Base-by-base conservation (phyloP, 2,113 vertebrate genomes). In the Amblyornis subalaris region DNA sequence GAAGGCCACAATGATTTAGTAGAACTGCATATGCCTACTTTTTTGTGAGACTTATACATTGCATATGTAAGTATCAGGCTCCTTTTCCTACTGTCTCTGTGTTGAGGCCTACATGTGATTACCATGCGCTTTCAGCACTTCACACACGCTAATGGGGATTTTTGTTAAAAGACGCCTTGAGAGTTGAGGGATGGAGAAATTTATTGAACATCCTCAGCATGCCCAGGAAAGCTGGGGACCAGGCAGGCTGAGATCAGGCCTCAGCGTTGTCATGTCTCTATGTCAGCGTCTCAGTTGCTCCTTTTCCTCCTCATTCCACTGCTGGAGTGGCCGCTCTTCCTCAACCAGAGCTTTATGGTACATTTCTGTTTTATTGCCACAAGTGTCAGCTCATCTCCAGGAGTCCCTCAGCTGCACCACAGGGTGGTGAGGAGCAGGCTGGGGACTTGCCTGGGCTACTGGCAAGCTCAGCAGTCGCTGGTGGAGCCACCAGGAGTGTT, bases 1-100 rank as follows among this genome's bases (percentile, higher is more conserved):
- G 71, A 91, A 95, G 78, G 64, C 54, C 64, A 86, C 58, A 76
- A 36, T 91, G 92, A 96, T 78, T 96, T 76, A 71, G 65, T 86
- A 71, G 48, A 55, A 82, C 36, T 89, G 60, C 50, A 24, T 67
- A 44, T 66, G 48, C 61, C 81, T 82, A 50, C 48, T 64, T 35
- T 75, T 71, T 77, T 65, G 29, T 84, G 57, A 71, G 88, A 91
- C 60, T 90, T 79, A 84, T 14, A 91, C 54, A 71, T 47, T 54
- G 57, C 17, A 65, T 54, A 64, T 76, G 33, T 45, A 88, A 72
- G 31, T 45, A 86, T 62, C 48, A 76, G 84, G 44, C 26, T 90
- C 12, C 35, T 89, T 83, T 79, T 77, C 76, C 65, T 81, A 36
- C 87, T 80, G 58, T 82, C 71, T 84, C 47, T 71, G 28, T 66